Percentiles rank a stretch among this genome's conserved stretches.
Evolutionary conservation across 2,113 vertebrate species (phyloP).

Genomic region (Petroica traversi): DNA sequence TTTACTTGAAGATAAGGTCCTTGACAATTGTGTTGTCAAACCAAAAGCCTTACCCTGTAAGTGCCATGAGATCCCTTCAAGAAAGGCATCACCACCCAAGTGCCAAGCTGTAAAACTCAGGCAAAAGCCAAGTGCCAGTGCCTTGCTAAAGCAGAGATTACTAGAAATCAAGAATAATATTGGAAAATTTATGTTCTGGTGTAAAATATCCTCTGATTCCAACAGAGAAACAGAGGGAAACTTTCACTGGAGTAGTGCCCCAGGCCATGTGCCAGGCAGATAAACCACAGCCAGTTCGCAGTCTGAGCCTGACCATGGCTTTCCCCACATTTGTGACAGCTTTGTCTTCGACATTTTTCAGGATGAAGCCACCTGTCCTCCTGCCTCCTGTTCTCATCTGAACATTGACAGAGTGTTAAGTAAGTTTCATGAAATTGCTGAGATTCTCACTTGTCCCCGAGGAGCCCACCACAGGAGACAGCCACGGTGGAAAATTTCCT

Average conservation of each 20-base stretch:
- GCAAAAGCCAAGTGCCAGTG: not conserved
- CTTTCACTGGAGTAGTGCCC: not conserved
- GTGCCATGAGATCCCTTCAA: not conserved
- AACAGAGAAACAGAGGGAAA: not conserved
- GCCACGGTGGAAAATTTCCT: not conserved
- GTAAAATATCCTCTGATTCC: not conserved
- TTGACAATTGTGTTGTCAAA: not conserved
- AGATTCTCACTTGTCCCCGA: not conserved
- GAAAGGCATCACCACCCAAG: not conserved
- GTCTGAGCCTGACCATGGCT: not conserved
- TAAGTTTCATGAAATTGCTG: constrained; percentile 1
- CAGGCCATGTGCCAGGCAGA: fast-evolving
- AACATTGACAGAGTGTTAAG: not conserved
- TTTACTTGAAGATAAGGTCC: not conserved
- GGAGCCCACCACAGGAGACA: not conserved
- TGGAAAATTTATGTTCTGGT: not conserved
- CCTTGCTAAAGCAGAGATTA: not conserved
- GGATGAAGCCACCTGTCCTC: not conserved
- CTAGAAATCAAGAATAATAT: not conserved
- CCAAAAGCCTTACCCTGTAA: not conserved
- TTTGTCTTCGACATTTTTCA: not conserved
- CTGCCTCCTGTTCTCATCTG: not conserved
- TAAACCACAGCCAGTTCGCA: not conserved
- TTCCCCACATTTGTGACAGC: not conserved
- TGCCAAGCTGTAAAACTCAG: not conserved